Evolutionary conservation across 2,888 invertebrate genomes (phyloP).

Genomic region (Bruchidius siliquastri): DNA sequence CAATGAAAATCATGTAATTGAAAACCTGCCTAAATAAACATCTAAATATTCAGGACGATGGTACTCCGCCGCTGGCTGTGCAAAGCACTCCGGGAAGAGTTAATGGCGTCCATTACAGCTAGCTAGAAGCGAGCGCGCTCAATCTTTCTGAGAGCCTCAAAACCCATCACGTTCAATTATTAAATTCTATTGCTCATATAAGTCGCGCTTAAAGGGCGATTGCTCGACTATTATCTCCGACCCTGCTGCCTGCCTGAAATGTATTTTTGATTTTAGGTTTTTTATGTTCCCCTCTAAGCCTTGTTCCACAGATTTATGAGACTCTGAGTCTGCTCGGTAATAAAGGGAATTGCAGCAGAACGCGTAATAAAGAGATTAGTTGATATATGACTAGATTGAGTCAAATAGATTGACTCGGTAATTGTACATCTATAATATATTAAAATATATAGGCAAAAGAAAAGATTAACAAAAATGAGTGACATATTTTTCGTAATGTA

Average conservation of each 20-base stretch:
- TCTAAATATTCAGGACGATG: neutral
- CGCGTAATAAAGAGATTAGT: constrained; percentile 1
- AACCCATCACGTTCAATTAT: constrained; percentile 49
- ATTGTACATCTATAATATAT: too few species aligned
- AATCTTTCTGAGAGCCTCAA: constrained; percentile 48
- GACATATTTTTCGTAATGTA: too few species aligned
- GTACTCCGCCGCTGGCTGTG: constrained; percentile 10
- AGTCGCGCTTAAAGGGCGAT: constrained; percentile 47
- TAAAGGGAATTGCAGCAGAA: constrained; percentile 14
- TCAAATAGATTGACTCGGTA: too few species aligned
- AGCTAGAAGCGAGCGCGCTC: constrained; percentile 35
- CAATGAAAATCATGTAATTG: too few species aligned
- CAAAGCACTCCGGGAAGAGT: constrained; percentile 23
- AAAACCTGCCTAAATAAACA: too few species aligned
- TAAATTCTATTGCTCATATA: constrained; percentile 49
- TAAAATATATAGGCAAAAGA: too few species aligned
- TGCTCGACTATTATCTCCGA: constrained; percentile 34
- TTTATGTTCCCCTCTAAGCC: constrained; percentile 32
- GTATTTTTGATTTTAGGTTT: constrained; percentile 43
- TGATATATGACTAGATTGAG: neutral
- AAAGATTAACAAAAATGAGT: too few species aligned
- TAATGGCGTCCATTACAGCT: constrained; percentile 38
- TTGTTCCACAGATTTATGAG: constrained; percentile 34
- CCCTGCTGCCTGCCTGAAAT: constrained; percentile 32
- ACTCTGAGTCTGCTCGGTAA: constrained; percentile 13